phyloP scores from a whole-genome alignment of 2,113 vertebrate species.

The Urocitellus parryii region DNA sequence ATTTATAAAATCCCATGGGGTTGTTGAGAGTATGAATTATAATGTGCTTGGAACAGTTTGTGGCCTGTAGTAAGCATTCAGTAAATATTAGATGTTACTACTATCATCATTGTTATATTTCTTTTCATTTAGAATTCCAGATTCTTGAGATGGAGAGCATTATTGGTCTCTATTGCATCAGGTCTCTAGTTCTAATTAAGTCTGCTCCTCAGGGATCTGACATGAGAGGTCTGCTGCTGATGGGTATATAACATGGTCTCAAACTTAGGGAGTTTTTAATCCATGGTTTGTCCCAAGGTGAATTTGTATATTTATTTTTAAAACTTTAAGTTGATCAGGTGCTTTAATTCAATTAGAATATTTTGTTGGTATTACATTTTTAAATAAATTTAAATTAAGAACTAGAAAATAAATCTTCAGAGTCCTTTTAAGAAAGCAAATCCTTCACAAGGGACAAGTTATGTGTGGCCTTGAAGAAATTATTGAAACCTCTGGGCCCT shows the following conservation, averaged over 20 bases:
- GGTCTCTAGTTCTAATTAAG: background rate
- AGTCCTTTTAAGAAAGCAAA: slow-evolving; percentile 61
- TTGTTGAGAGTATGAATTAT: slow-evolving; percentile 44
- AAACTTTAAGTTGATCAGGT: background rate
- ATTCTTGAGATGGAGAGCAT: background rate
- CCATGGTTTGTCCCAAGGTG: slow-evolving; percentile 17
- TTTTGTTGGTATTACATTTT: slow-evolving; percentile 28
- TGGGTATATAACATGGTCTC: slow-evolving; percentile 3
- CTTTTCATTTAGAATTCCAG: slow-evolving; percentile 34
- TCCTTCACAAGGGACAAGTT: slow-evolving; percentile 42
- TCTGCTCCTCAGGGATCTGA: background rate
- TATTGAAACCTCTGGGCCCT: slow-evolving; percentile 26
- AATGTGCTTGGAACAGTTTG: slow-evolving; percentile 4
- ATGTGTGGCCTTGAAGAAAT: slow-evolving; percentile 47
- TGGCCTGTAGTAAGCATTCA: slow-evolving; percentile 22
- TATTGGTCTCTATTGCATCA: slow-evolving; percentile 28
- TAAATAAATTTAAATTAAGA: slow-evolving; percentile 47
- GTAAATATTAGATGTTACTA: slow-evolving; percentile 28
- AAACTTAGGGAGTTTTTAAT: slow-evolving; percentile 44
- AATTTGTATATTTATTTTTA: slow-evolving; percentile 47
- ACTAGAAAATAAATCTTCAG: slow-evolving; percentile 40
- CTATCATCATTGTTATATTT: background rate
- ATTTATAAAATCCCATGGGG: slow-evolving; percentile 34
- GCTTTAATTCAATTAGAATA: slow-evolving; percentile 38
- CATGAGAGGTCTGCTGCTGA: background rate